A percentile compares a stretch with the other conserved stretches of the same genome.
phyloP scores from a whole-genome alignment of 1,140 invertebrate species.

The Propsilocerus akamusi region DNA sequence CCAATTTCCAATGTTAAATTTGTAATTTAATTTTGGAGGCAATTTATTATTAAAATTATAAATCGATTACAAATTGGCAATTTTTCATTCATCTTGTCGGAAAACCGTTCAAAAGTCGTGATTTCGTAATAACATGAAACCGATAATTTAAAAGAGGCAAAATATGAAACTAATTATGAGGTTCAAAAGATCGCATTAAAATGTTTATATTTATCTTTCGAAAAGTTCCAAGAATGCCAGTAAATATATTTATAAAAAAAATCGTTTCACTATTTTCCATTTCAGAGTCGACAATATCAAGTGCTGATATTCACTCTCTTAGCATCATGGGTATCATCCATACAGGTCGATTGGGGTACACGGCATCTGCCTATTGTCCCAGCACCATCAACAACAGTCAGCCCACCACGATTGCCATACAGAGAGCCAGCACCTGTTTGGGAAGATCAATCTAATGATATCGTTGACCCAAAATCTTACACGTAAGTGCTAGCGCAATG shows the following conservation, averaged over 20 bases:
- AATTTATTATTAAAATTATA: too few species aligned
- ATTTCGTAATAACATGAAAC: too few species aligned
- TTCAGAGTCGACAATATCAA: neutral
- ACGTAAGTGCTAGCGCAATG: constrained; percentile 27
- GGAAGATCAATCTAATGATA: constrained; percentile 31
- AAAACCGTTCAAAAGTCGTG: too few species aligned
- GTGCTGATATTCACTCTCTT: neutral
- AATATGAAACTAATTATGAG: too few species aligned
- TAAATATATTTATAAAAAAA: neutral
- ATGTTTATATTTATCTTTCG: too few species aligned
- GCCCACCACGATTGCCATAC: constrained; percentile 25
- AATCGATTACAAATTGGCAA: too few species aligned
- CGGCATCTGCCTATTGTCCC: constrained; percentile 33
- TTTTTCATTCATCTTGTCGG: too few species aligned
- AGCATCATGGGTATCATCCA: constrained; percentile 8
- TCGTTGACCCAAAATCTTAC: constrained; percentile 35
- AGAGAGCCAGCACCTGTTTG: constrained; percentile 33
- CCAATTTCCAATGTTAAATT: too few species aligned
- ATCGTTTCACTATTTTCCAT: neutral
- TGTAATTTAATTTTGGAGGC: too few species aligned
- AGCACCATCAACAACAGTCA: constrained; percentile 26
- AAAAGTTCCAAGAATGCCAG: too few species aligned
- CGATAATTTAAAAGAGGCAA: too few species aligned
- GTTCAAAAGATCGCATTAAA: too few species aligned
- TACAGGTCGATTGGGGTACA: constrained; percentile 27